Evolutionary conservation across 1,140 invertebrate species (phyloP), one percentile per base, ranked within the genome.

Genomic region (Polypedilum pembai): DNA sequence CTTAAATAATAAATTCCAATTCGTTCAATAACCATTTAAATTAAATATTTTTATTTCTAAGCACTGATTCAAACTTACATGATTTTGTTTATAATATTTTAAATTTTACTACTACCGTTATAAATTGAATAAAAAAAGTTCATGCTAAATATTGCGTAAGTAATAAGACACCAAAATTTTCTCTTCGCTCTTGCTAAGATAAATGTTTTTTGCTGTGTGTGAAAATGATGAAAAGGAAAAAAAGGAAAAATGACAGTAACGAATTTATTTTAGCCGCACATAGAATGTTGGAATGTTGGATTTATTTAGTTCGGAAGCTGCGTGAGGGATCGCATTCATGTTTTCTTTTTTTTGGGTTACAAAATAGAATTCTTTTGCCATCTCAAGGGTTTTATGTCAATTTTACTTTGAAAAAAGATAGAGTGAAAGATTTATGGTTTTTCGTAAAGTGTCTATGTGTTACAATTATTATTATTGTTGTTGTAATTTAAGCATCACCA

Each of bases 261-360:
- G 24, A 56, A 56, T 56, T 56, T 56, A 56, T 56, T 56, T 56
- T 56, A n/a, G 12, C 45, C 12, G 12, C 45, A 56, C 45, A 56
- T 56, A 56, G n/a, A 56, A 56, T 56, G n/a, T n/a, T n/a, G 45
- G 45, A 56, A 56, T 56, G 45, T 56, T 56, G 45, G 45, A 56
- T 56, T 56, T 56, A 56, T 56, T 12, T 56, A 56, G 45, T 56
- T 56, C 45, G 45, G 45, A 56, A 56, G 45, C 45, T 56, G 45
- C 45, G 45, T 56, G 45, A 56, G 45, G 45, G 45, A 12, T 56
- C 12, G n/a, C 45, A 56, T 56, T 56, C 12, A n/a, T 56, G 45
- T 56, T 56, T 45, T 45, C 41, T 45, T 45, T 45, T 56, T 56
- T 56, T 56, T 56, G 45, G 45, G 45, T 56, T 56, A 56, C 12